Conservation (phyloP, 2,888 invertebrate genomes). For the Drosophila quasianomalipes region DNA sequence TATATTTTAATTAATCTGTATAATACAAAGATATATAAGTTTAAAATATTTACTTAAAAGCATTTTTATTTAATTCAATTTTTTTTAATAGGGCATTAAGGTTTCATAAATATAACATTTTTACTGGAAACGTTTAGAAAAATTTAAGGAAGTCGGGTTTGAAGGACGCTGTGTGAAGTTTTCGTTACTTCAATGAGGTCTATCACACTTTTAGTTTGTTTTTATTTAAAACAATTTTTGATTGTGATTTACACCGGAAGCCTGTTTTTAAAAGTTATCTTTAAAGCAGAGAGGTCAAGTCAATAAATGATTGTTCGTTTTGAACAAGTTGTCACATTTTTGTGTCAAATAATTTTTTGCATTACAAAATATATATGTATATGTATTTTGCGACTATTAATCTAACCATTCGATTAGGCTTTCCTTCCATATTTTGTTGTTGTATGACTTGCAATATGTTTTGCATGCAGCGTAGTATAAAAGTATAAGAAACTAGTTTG, state of each 20-base stretch:
- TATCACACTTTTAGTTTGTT: background rate
- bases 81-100: background rate
- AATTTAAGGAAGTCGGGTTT: background rate
- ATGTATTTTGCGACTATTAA: background rate
- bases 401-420: background rate
- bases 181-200: background rate
- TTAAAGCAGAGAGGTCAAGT: background rate
- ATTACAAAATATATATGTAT: background rate
- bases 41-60: conserved; percentile 19
- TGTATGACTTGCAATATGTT: conserved; percentile 42
- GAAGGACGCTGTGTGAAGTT: background rate
- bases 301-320: background rate
- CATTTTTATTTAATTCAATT: background rate
- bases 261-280: background rate
- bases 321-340: background rate
- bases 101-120: background rate
- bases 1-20: conserved; percentile 9
- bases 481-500: conserved; percentile 33
- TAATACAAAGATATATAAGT: conserved; percentile 15
- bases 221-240: background rate
- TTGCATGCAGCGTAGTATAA: conserved; percentile 53
- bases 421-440: background rate
- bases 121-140: background rate
- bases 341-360: background rate
- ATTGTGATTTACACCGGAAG: background rate